Base-by-base conservation (phyloP, 2,113 vertebrate species). In the Grallaria varia region DNA sequence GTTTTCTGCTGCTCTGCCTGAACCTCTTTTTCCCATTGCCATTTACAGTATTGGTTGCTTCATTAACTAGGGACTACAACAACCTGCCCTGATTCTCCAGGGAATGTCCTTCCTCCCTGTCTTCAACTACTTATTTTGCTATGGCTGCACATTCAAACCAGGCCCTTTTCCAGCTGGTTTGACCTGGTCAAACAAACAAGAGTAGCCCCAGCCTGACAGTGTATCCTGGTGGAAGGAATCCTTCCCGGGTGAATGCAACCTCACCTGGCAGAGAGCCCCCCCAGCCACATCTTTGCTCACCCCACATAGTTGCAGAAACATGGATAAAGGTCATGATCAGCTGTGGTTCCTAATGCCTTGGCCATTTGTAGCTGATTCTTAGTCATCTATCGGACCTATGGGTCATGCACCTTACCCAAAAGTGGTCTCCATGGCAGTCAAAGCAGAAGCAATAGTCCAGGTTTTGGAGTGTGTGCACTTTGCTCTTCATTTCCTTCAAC, bases 281-380 rank as follows among this genome's bases (percentile, higher is more conserved):
- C 49, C 53, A 84, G 64, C 5, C 35, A 25, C 4, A 3, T 11
- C 56, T 68, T n/a, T 56, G 13, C 12, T 77, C 22, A 39, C 10
- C 7, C 25, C 2, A 0, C 3, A 69, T 9, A 49, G 9, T 4
- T 2, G 0, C 3, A 1, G 44, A 50, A 84, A 37, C 24, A 11
- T 0, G 8, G 28, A 50, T 28, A 21, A 19, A 60, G 24, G 16
- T 30, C 37, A 66, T 39, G 30, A 86, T 42, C 15, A 47, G 23
- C 2, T 40, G 27, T 3, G 14, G 58, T 14, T 73, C 12, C 73
- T 81, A 13, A 19, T 24, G 45, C 12, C 17, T 71, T 88, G 85
- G 67, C 33, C 7, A 2, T 68, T 63, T 75, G 16, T 20, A 28
- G 12, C 16, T 58, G 13, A 19, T 53, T 58, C 71, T 49, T 69